Conservation (phyloP, 2,888 invertebrate species). For the Hydropsyche betteni region DNA sequence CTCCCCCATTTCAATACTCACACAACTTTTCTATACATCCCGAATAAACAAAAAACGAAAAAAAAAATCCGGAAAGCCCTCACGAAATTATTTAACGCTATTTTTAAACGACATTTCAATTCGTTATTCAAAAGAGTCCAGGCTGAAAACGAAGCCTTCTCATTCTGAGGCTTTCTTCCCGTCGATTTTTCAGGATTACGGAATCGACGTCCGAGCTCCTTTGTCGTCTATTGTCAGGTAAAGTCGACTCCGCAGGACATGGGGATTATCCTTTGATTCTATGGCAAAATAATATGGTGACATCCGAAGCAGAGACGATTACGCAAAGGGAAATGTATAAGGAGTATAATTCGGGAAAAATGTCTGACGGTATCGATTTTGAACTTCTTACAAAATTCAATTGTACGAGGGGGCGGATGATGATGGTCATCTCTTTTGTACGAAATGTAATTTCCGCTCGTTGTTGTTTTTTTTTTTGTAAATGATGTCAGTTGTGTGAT, state of each 20-base stretch:
- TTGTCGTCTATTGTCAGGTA: conserved; percentile 47
- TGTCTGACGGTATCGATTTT: too few species aligned
- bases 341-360: too few species aligned
- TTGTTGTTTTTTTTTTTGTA: too few species aligned
- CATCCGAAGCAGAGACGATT: conserved; percentile 6
- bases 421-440: too few species aligned
- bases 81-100: too few species aligned
- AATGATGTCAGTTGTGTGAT: neutral
- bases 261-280: neutral
- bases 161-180: neutral
- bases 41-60: too few species aligned
- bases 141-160: neutral
- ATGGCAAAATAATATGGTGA: conserved; percentile 26
- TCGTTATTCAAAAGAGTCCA: neutral
- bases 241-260: conserved; percentile 9
- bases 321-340: neutral
- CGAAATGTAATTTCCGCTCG: too few species aligned
- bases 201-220: conserved; percentile 42
- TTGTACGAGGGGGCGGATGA: too few species aligned
- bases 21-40: neutral
- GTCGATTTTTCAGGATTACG: conserved; percentile 36
- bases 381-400: too few species aligned
- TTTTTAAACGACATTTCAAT: too few species aligned
- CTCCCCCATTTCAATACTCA: conserved; percentile 7
- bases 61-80: too few species aligned